Percentiles rank a stretch among this genome's conserved stretches.
Evolutionary conservation across 64 coral and sea anemone species (phyloP).

Genomic region (Stylophora pistillata): DNA sequence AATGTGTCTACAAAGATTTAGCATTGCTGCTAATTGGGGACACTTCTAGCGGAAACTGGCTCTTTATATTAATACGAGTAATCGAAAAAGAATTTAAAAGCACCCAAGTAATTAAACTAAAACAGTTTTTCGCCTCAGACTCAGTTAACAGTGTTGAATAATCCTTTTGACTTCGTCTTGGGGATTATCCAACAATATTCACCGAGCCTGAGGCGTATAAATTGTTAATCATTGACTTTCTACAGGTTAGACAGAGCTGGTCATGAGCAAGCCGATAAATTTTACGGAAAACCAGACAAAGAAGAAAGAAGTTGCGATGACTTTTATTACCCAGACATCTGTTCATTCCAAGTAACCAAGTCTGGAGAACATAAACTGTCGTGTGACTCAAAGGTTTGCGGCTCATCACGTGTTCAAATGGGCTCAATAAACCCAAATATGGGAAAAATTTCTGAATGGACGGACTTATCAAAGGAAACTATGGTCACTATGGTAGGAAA

Average conservation of each 20-base stretch:
- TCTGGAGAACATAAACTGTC: not conserved
- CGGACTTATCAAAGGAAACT: not conserved
- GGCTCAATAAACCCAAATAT: not conserved
- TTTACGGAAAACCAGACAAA: constrained; percentile 8
- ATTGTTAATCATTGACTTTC: not conserved
- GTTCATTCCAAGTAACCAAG: constrained; percentile 1
- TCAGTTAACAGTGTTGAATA: too few species aligned
- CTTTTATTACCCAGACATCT: constrained; percentile 15
- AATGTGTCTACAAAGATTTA: too few species aligned
- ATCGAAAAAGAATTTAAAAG: too few species aligned
- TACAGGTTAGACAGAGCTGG: not conserved
- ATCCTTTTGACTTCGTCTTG: too few species aligned
- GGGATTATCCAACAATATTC: too few species aligned
- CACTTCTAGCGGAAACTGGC: too few species aligned
- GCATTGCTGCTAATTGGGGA: too few species aligned
- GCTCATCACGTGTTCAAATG: not conserved
- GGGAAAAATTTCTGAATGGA: constrained; percentile 42
- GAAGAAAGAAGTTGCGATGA: constrained; percentile 35
- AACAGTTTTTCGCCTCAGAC: too few species aligned
- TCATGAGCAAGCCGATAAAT: constrained; percentile 9
- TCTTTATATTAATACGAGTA: too few species aligned
- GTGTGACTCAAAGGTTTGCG: constrained; percentile 19
- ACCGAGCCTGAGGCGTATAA: too few species aligned
- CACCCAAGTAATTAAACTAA: too few species aligned
- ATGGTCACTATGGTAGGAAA: not conserved